Evolutionary conservation across 2,888 invertebrate species (phyloP).

Genomic region (Scaptomyza flava): DNA sequence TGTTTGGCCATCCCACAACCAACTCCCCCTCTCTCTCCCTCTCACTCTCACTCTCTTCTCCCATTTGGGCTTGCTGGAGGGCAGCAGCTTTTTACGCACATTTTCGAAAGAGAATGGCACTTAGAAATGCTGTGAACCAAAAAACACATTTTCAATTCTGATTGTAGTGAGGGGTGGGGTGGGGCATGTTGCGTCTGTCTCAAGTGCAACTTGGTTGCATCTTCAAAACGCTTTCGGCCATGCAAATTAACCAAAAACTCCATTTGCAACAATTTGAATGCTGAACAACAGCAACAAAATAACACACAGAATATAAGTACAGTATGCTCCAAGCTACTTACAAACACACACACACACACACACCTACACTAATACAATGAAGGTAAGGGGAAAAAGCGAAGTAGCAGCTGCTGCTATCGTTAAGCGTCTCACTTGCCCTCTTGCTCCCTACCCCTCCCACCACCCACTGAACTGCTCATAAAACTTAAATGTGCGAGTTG

Average conservation of each 20-base stretch:
- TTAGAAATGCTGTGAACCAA: conserved; percentile 42
- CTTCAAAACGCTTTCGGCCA: conserved; percentile 51
- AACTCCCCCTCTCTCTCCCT: neutral
- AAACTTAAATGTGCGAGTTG: conserved; percentile 36
- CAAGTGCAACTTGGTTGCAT: conserved; percentile 48
- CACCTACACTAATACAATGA: neutral
- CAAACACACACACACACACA: neutral
- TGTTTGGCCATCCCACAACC: conserved; percentile 17
- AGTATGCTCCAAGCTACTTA: conserved; percentile 28
- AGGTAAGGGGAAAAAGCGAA: neutral
- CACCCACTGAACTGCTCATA: conserved; percentile 25
- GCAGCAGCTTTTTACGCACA: conserved; percentile 21
- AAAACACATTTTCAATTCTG: conserved; percentile 33
- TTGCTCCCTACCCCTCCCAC: neutral
- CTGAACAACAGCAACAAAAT: neutral
- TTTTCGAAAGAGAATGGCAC: conserved; percentile 25
- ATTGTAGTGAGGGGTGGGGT: neutral
- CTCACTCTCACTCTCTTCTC: neutral
- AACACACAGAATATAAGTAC: conserved; percentile 26
- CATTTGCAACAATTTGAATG: conserved; percentile 31
- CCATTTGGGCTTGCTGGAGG: neutral
- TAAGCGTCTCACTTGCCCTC: conserved; percentile 19
- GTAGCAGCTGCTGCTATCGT: conserved; percentile 48
- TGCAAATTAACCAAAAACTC: conserved; percentile 59
- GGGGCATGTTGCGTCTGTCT: conserved; percentile 54